Evolutionary conservation across 2,113 vertebrate genomes (phyloP).

Genomic region (Bolborhynchus lineola): DNA sequence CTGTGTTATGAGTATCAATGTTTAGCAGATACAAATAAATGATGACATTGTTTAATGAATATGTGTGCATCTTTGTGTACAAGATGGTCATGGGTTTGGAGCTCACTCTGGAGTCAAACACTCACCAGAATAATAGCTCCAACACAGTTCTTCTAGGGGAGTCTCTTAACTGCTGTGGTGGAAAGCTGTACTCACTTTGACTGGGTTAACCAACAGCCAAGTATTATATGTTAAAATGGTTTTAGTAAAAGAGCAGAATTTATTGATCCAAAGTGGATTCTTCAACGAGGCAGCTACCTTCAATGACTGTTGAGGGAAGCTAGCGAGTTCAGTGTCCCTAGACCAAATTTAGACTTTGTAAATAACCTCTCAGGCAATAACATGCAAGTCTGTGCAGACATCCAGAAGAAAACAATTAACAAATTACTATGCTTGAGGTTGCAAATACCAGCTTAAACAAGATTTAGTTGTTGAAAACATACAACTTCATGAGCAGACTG

Average conservation of each 20-base stretch:
- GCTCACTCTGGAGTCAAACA: background rate
- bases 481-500: background rate
- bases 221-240: background rate
- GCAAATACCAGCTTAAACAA: constrained; percentile 28
- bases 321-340: background rate
- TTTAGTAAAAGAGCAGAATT: background rate
- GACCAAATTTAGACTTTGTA: background rate
- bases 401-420: constrained; percentile 47
- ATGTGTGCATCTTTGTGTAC: background rate
- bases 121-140: background rate
- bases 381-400: background rate
- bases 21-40: background rate
- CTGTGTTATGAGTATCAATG: background rate
- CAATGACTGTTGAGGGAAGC: background rate
- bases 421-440: background rate
- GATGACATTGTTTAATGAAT: background rate
- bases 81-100: background rate
- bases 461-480: constrained; percentile 28
- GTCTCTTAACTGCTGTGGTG: background rate
- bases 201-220: background rate
- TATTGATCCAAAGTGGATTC: background rate
- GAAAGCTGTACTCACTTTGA: background rate
- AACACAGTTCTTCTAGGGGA: background rate
- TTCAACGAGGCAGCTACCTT: background rate
- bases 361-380: background rate